Percentiles rank a stretch among this genome's conserved stretches.
These are phyloP conservation scores for Anser cygnoides DNA, from an alignment of 2,113 vertebrate genomes.

Conservation along the genomic window DNA sequence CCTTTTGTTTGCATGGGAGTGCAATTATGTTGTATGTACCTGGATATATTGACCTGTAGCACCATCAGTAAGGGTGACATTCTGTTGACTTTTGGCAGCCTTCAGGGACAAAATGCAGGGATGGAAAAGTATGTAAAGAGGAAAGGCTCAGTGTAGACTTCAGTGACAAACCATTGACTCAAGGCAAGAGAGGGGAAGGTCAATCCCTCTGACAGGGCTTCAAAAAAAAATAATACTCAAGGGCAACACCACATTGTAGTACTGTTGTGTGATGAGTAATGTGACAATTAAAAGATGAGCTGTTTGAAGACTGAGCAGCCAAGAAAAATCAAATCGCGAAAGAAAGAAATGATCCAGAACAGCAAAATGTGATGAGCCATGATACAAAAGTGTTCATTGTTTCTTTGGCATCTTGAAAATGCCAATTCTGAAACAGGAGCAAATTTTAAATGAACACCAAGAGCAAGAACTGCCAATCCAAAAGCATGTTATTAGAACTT, in stretches of 20 bases:
- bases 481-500: not conserved
- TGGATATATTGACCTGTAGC: not conserved
- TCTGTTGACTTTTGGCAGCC: not conserved
- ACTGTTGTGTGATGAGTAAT: not conserved
- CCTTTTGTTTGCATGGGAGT: not conserved
- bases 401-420: constrained; percentile 20
- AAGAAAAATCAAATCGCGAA: not conserved
- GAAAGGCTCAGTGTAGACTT: not conserved
- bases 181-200: not conserved
- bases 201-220: not conserved
- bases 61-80: not conserved
- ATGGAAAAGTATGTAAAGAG: not conserved
- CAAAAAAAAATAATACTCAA: not conserved
- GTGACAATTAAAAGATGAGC: not conserved
- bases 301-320: not conserved
- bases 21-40: not conserved
- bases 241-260: not conserved
- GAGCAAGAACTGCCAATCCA: constrained; percentile 8
- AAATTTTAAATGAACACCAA: constrained; percentile 9
- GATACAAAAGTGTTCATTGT: constrained; percentile 3
- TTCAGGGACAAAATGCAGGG: not conserved
- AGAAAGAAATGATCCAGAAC: not conserved
- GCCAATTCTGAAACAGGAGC: not conserved
- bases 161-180: not conserved
- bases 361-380: not conserved